Evolutionary conservation across 2,888 invertebrate genomes (phyloP), one percentile per base, ranked within the genome.

Genomic region (Mystacides longicornis): DNA sequence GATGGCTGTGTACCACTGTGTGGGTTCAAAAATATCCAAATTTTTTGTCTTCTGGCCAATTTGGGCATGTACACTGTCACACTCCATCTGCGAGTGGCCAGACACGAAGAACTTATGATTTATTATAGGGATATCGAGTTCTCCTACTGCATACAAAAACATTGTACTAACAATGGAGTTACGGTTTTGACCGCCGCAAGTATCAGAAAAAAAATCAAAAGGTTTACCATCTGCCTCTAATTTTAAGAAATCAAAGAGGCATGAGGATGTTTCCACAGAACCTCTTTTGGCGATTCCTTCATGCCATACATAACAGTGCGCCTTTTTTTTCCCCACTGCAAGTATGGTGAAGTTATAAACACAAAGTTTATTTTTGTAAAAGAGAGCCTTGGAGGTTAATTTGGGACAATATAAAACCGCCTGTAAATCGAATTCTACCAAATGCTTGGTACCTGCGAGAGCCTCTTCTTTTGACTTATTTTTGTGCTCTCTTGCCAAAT

Each of bases 41-140:
- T 31, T 31, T 14, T 31, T 31, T 31, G 43, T 43, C 18, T 43
- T 43, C 4, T 11, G 18, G 43, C 43, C 43, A 14, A 43, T 43
- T 43, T 43, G 7, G 7, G 43, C 9, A 43, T 52, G 52, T 23
- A 52, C 46, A 7, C 21, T 21, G 46, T 52, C 52, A 19, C 45
- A 45, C 27, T 52, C 52, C 52, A 52, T 52, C 7, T 52, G 20
- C 1, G 52, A 52, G 42, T 52, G 52, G 18, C 52, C 52, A 2
- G 52, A 52, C n/a, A 42, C 51, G 22, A 51, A 18, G 16, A 45
- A 52, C 18, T 46, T 52, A 20, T 52, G 52, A n/a, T 52, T 46
- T 20, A 46, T 45, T 2, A 45, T 31, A 3, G 37, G 16, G 5
- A 22, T 49, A n/a, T 20, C 22, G 11, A 49, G 49, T 23, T 47